phyloP scores from a whole-genome alignment of 2,113 vertebrate genomes.

The Esox niger region DNA sequence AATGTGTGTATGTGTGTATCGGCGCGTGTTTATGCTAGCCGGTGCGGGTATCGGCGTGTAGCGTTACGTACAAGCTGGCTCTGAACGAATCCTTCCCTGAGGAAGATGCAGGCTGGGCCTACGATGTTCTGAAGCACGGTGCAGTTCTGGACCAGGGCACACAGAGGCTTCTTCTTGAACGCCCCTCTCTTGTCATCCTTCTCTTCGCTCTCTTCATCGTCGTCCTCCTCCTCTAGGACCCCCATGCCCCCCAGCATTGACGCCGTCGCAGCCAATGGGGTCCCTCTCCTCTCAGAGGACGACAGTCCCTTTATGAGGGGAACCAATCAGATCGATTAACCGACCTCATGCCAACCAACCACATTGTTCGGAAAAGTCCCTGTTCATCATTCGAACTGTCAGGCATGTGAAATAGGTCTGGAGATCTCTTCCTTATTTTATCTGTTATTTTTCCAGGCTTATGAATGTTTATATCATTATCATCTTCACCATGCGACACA shows the following conservation, averaged over 20 bases:
- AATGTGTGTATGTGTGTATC: conserved; percentile 5
- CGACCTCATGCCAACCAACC: background rate
- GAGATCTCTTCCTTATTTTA: too few species aligned
- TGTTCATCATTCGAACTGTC: background rate
- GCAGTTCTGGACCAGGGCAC: conserved; percentile 75
- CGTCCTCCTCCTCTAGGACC: conserved; percentile 58
- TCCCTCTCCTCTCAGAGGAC: conserved; percentile 39
- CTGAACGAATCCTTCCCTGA: conserved; percentile 71
- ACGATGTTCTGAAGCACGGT: conserved; percentile 74
- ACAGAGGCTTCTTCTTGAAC: conserved; percentile 65
- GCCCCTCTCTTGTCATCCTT: conserved; percentile 39
- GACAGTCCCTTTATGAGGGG: conserved; percentile 56
- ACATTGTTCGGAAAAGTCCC: background rate
- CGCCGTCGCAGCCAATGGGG: conserved; percentile 44
- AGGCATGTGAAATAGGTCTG: background rate
- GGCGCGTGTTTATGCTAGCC: conserved; percentile 5
- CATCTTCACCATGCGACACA: too few species aligned
- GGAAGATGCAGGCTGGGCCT: conserved; percentile 77
- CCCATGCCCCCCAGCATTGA: conserved; percentile 49
- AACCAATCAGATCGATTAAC: conserved; percentile 27
- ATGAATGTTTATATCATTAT: too few species aligned
- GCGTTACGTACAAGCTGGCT: conserved; percentile 74
- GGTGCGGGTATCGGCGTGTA: conserved; percentile 16
- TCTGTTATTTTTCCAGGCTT: too few species aligned
- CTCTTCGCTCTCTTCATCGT: conserved; percentile 50